Percentiles rank a stretch among this genome's conserved stretches.
Evolutionary conservation across 2,888 invertebrate genomes (phyloP).

Genomic region (Zhuqinia jingwanae): DNA sequence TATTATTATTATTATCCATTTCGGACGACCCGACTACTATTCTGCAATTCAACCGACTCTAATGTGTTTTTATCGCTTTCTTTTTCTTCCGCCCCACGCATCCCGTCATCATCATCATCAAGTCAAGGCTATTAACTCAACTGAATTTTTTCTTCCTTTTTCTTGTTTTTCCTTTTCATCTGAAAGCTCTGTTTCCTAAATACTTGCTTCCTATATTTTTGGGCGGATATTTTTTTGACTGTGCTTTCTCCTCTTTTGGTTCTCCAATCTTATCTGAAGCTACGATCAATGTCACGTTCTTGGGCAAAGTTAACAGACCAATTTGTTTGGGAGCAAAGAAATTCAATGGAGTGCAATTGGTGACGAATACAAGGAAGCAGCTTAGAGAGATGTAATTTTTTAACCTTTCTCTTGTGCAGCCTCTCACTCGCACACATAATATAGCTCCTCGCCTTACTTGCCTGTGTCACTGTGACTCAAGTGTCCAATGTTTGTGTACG

Average conservation of each 20-base stretch:
- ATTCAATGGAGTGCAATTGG: conserved; percentile 45
- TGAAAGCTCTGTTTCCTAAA: no score
- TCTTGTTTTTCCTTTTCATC: neutral
- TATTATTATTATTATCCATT: conserved; percentile 35
- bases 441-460: neutral
- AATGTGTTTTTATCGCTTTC: conserved; percentile 27
- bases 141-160: neutral
- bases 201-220: neutral
- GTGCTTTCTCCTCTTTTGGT: conserved; percentile 25
- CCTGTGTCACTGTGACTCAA: neutral
- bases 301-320: conserved; percentile 76
- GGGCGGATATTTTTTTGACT: conserved; percentile 10
- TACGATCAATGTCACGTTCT: conserved; percentile 77
- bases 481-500: neutral
- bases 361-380: neutral
- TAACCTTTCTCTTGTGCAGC: neutral
- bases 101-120: conserved; percentile 12
- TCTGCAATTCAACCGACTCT: neutral
- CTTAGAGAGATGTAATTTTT: conserved; percentile 54
- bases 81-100: conserved; percentile 1
- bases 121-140: conserved; percentile 54
- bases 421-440: no score
- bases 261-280: conserved; percentile 56
- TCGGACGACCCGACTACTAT: conserved; percentile 1
- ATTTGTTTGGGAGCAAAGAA: conserved; percentile 72